Percentiles rank a stretch among this genome's conserved stretches.
Evolutionary conservation across 35 echinoderm and acorn worm genomes (phyloP).

Genomic region (Holothuria glaberrima): DNA sequence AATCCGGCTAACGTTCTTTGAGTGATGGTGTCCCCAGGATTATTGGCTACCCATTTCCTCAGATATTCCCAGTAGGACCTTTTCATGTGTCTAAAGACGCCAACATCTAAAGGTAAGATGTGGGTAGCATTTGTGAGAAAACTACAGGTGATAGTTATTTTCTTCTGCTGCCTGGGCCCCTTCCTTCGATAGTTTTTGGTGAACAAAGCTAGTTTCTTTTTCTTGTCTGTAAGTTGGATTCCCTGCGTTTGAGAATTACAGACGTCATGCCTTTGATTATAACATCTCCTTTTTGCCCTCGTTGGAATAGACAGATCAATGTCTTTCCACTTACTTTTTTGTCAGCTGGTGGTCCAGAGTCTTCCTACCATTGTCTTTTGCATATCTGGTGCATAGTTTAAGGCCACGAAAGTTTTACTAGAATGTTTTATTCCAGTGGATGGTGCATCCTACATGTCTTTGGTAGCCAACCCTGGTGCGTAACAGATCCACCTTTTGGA

Average conservation of each 20-base stretch:
- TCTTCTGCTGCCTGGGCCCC: not conserved
- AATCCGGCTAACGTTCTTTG: constrained; percentile 17
- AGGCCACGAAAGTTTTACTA: constrained; percentile 21
- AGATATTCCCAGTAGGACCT: constrained; percentile 26
- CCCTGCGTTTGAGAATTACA: not conserved
- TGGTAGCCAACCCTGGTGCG: not conserved
- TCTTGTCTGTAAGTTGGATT: not conserved
- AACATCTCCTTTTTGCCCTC: too few species aligned
- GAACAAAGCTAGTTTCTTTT: not conserved
- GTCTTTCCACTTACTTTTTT: constrained; percentile 30
- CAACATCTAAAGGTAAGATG: constrained; percentile 27
- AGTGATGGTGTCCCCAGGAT: constrained; percentile 13
- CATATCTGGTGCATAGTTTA: constrained; percentile 26
- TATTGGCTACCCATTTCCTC: not conserved
- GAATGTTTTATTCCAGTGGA: constrained; percentile 49
- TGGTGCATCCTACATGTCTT: too few species aligned
- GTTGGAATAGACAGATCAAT: constrained; percentile 15
- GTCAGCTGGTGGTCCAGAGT: not conserved
- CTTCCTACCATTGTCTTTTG: constrained; percentile 12
- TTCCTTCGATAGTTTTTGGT: not conserved
- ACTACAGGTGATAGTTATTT: not conserved
- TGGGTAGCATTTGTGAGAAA: constrained; percentile 49
- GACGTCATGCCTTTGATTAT: too few species aligned
- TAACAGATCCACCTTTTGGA: not conserved
- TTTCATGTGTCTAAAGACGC: constrained; percentile 12